These are phyloP conservation scores for Machaerirhynchus nigripectus DNA, from an alignment of 2,113 vertebrate species.

Conservation along the genomic window DNA sequence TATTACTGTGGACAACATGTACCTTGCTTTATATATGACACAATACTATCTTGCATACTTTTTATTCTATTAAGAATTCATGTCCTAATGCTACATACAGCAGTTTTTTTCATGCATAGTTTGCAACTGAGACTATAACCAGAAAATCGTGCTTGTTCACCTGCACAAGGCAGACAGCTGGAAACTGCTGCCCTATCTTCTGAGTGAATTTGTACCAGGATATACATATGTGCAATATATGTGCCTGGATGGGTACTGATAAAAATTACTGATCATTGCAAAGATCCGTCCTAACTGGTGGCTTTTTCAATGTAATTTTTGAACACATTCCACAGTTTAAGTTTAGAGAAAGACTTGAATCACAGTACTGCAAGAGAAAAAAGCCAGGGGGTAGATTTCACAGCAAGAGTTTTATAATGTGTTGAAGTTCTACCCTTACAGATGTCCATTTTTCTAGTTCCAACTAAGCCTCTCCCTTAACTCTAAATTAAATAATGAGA, in stretches of 20 bases:
- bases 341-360: not conserved
- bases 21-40: not conserved
- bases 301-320: not conserved
- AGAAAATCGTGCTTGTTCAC: not conserved
- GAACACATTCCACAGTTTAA: not conserved
- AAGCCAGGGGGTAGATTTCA: not conserved
- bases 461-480: not conserved
- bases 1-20: not conserved
- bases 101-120: not conserved
- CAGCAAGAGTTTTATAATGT: not conserved
- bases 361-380: not conserved
- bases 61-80: not conserved
- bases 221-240: not conserved
- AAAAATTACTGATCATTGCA: not conserved
- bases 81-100: not conserved
- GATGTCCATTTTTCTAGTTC: not conserved
- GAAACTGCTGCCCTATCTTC: not conserved
- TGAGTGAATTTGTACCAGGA: not conserved
- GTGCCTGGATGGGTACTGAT: not conserved
- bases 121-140: not conserved
- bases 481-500: not conserved
- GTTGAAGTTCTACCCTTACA: not conserved
- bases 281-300: not conserved
- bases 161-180: not conserved
- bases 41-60: not conserved